Evolutionary conservation across 2,888 invertebrate genomes (phyloP).

Genomic region (Electrophaes corylata): DNA sequence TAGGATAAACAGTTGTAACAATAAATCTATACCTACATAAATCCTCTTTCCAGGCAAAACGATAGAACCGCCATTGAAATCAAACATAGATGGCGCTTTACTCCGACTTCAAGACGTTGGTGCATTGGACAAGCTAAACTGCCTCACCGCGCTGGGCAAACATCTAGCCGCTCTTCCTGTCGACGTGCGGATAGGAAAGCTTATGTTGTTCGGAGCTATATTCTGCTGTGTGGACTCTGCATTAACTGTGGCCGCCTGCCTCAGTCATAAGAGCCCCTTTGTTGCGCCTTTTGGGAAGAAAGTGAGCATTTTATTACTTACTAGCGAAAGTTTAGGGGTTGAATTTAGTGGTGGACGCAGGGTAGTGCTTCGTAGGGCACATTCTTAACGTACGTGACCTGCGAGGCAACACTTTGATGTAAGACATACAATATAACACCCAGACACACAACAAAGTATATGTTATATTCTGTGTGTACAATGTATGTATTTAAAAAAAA

Average conservation of each 20-base stretch:
- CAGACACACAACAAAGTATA: no score
- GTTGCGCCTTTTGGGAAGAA: constrained; percentile 89
- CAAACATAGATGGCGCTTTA: constrained; percentile 88
- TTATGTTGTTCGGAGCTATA: constrained; percentile 95
- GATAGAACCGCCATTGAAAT: constrained; percentile 88
- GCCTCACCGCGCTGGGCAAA: constrained; percentile 93
- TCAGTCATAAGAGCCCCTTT: constrained; percentile 92
- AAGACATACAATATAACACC: no score
- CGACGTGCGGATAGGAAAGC: constrained; percentile 95
- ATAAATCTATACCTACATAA: no score
- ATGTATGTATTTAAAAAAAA: no score
- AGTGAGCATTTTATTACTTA: constrained; percentile 46
- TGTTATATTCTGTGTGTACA: no score
- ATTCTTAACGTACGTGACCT: no score
- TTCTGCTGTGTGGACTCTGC: constrained; percentile 97
- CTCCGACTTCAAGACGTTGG: constrained; percentile 90
- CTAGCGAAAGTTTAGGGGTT: no score
- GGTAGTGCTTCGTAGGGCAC: no score
- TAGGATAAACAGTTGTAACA: no score
- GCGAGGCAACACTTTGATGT: no score
- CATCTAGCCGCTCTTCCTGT: constrained; percentile 95
- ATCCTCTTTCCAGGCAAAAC: constrained; percentile 86
- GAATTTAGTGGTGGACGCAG: no score
- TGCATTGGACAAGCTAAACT: constrained; percentile 89
- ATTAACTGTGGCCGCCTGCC: constrained; percentile 93